Conservation (phyloP, 1,140 invertebrate species). For the Pogonomyrmex barbatus region DNA sequence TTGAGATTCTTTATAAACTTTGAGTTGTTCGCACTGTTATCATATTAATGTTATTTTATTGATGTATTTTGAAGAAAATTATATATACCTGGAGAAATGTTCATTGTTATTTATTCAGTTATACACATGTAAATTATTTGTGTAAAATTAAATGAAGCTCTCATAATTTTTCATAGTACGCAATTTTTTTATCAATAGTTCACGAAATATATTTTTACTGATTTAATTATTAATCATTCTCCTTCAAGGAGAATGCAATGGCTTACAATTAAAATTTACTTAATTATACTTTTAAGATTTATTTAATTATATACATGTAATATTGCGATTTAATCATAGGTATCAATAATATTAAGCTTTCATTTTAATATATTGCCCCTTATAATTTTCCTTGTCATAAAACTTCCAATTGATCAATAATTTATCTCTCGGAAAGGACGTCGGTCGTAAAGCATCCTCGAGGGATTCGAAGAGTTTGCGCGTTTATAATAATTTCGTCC, state of each 20-base stretch:
- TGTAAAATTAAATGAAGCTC: background rate
- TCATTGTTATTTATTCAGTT: background rate
- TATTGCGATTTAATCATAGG: background rate
- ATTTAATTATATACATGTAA: background rate
- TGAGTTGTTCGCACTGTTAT: background rate
- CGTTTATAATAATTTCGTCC: conserved; percentile 2
- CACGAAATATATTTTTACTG: background rate
- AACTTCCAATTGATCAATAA: conserved; percentile 26
- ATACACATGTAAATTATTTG: background rate
- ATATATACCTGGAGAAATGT: background rate
- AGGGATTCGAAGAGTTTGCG: background rate
- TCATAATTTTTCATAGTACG: background rate
- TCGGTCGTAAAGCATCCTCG: conserved; percentile 3
- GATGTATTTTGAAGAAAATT: background rate
- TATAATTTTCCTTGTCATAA: background rate
- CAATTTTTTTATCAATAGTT: background rate
- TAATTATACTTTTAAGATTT: background rate
- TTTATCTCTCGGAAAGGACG: background rate
- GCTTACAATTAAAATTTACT: background rate
- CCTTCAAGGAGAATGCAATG: too few species aligned
- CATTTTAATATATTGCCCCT: background rate
- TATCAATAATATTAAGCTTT: background rate
- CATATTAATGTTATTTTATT: background rate
- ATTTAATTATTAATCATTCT: background rate
- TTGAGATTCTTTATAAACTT: background rate